Conservation (phyloP, 1,140 invertebrate genomes). For the Mercenaria mercenaria region DNA sequence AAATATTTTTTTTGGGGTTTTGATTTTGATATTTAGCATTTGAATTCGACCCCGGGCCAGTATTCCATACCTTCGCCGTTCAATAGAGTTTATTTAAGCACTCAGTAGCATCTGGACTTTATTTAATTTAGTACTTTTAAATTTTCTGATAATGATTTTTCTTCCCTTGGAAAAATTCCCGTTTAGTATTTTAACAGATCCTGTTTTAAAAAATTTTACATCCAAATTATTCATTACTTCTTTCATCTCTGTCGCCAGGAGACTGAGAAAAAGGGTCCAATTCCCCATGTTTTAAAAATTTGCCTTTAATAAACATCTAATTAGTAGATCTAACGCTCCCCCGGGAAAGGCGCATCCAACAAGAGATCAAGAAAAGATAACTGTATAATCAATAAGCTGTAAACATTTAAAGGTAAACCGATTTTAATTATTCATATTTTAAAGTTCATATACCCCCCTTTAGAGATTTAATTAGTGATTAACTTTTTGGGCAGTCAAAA, state of each 20-base stretch:
- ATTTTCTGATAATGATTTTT: too few species aligned
- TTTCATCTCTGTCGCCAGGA: not conserved
- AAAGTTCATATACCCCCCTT: not conserved
- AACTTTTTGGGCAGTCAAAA: not conserved
- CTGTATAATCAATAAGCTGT: not conserved
- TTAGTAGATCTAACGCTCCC: not conserved
- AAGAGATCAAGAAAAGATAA: not conserved
- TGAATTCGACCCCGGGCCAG: too few species aligned
- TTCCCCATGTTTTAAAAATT: too few species aligned
- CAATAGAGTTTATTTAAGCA: too few species aligned
- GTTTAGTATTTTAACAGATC: too few species aligned
- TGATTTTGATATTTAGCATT: too few species aligned
- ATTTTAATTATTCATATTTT: slow-evolving; percentile 20
- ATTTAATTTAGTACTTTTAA: too few species aligned
- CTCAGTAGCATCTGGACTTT: too few species aligned
- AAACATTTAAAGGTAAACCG: not conserved
- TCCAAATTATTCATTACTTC: not conserved
- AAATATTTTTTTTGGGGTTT: too few species aligned
- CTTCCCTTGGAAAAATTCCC: too few species aligned
- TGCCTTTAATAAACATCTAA: not conserved
- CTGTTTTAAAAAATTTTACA: not conserved
- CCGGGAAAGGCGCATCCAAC: not conserved
- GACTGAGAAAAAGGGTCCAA: not conserved
- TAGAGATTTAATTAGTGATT: not conserved
- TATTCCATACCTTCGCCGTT: too few species aligned